These are phyloP conservation scores for Ichneumoninae sp. DNA, from an alignment of 2,888 invertebrate genomes.

Conservation along the genomic window DNA sequence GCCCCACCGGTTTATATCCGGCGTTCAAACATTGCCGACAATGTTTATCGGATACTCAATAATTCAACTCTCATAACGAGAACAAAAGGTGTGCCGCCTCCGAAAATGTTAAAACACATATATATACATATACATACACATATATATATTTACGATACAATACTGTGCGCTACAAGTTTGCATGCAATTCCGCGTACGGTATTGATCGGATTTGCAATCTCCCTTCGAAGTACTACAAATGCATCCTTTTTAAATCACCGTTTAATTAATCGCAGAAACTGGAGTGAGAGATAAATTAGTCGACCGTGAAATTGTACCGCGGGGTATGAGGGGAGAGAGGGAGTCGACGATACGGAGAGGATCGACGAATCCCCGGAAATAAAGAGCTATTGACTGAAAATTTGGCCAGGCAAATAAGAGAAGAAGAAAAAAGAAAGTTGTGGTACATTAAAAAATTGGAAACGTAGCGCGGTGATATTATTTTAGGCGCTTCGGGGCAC, in stretches of 20 bases:
- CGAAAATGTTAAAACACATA: neutral
- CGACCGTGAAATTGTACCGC: constrained; percentile 17
- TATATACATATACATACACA: neutral
- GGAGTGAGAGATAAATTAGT: constrained; percentile 32
- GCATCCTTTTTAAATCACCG: constrained; percentile 40
- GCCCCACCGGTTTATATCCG: constrained; percentile 62
- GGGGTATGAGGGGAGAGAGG: neutral
- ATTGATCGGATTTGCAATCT: constrained; percentile 43
- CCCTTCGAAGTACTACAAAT: neutral
- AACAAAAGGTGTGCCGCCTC: constrained; percentile 37
- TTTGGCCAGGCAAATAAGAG: neutral
- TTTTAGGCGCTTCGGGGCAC: no score
- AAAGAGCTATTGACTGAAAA: neutral
- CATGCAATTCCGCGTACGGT: neutral
- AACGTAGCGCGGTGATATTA: no score
- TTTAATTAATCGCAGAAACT: constrained; percentile 52
- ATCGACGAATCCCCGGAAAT: neutral
- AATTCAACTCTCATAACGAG: constrained; percentile 56
- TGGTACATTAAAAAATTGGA: neutral
- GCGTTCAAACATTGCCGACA: constrained; percentile 64
- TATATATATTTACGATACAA: neutral
- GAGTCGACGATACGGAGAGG: neutral
- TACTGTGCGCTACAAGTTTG: neutral
- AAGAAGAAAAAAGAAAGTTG: neutral
- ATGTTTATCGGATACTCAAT: constrained; percentile 63